Conservation (phyloP, 2,797 vertebrate species). For the Smutsia temminckii region DNA sequence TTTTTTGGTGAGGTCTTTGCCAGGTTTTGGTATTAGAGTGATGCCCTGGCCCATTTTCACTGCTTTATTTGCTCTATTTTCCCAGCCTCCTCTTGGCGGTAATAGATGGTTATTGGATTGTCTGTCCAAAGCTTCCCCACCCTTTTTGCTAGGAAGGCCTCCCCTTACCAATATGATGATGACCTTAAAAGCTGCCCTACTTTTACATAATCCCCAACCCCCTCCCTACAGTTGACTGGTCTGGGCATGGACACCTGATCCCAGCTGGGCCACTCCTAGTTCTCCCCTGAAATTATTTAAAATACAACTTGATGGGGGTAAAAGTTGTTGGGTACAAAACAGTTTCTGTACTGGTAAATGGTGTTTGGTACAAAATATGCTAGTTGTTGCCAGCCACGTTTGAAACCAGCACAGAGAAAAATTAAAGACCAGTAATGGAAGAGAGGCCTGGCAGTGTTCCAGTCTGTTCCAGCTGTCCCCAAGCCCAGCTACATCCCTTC, state of each 20-base stretch:
- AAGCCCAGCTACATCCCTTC: not conserved
- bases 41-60: not conserved
- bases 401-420: constrained; percentile 3
- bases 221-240: not conserved
- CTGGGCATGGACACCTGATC: not conserved
- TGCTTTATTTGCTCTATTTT: not conserved
- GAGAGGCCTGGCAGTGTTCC: not conserved
- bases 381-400: not conserved
- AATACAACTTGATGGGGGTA: not conserved
- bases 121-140: not conserved
- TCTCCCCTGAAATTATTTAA: constrained; percentile 19
- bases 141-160: not conserved
- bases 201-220: not conserved
- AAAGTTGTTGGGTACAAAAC: not conserved
- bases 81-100: not conserved
- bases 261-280: not conserved
- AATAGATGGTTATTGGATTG: not conserved
- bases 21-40: no score
- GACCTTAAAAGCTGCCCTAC: not conserved
- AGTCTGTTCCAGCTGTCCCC: not conserved
- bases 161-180: not conserved
- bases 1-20: no score
- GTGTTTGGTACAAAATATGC: not conserved
- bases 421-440: not conserved
- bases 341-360: not conserved